phyloP scores from a whole-genome alignment of 2,113 vertebrate species.

The Plectropomus leopardus region DNA sequence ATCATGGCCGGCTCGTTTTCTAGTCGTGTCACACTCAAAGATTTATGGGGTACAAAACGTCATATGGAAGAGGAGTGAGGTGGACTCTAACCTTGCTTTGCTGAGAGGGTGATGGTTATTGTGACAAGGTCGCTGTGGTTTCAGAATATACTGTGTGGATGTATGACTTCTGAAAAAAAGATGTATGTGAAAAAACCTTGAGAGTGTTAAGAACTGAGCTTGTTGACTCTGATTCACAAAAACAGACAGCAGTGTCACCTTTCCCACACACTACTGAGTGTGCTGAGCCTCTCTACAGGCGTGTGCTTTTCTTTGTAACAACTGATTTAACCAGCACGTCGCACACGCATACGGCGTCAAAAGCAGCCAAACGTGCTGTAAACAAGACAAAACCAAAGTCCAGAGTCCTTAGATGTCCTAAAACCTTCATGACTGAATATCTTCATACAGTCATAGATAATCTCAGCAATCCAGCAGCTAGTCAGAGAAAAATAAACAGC shows the following conservation, averaged over 20 bases:
- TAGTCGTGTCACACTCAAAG: constrained; percentile 64
- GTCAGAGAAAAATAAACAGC: neutral
- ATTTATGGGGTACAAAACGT: constrained; percentile 62
- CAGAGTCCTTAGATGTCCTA: neutral
- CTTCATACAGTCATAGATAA: neutral
- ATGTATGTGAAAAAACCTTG: neutral
- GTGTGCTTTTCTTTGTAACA: neutral
- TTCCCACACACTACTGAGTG: constrained; percentile 16
- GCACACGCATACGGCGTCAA: neutral
- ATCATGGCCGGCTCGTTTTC: constrained; percentile 57
- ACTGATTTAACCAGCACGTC: neutral
- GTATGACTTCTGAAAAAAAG: neutral
- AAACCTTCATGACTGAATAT: constrained; percentile 6
- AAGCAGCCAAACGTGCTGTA: neutral
- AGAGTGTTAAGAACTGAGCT: neutral
- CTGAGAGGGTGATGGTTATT: neutral
- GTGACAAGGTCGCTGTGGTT: neutral
- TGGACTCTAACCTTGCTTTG: constrained; percentile 35
- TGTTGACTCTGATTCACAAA: neutral
- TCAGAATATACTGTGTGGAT: neutral
- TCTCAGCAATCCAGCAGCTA: constrained; percentile 1
- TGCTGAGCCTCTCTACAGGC: neutral
- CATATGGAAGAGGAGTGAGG: constrained; percentile 10
- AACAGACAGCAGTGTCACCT: constrained; percentile 23
- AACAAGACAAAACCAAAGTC: neutral